Evolutionary conservation across 2,797 vertebrate genomes (phyloP).

Genomic region (Hephaestus fuliginosus): DNA sequence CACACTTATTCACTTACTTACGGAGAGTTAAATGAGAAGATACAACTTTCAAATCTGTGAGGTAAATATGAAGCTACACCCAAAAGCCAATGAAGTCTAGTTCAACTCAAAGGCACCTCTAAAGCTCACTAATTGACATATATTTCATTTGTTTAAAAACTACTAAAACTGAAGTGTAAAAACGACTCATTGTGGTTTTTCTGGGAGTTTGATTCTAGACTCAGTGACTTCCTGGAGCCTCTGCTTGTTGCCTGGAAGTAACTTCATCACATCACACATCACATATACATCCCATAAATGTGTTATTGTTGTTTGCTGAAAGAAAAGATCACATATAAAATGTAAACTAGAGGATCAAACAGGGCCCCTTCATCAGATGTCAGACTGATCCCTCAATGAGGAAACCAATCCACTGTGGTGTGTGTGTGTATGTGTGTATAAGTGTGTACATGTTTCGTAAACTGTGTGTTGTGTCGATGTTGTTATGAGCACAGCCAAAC

Average conservation of each 20-base stretch:
- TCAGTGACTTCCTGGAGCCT: not conserved
- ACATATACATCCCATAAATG: not conserved
- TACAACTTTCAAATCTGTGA: not conserved
- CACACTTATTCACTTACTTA: not conserved
- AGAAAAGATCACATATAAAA: not conserved
- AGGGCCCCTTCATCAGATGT: not conserved
- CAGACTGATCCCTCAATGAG: not conserved
- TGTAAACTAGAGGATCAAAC: not conserved
- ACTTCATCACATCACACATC: not conserved
- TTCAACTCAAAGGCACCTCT: not conserved
- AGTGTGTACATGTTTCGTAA: not conserved
- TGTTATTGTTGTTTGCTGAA: not conserved
- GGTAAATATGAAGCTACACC: not conserved
- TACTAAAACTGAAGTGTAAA: not conserved
- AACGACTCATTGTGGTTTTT: not conserved
- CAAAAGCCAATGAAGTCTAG: not conserved
- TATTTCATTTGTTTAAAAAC: not conserved
- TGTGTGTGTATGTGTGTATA: no score
- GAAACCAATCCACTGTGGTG: not conserved
- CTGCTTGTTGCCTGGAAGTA: not conserved
- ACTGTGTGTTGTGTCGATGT: slow-evolving; percentile 20
- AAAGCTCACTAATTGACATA: not conserved
- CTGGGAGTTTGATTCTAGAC: not conserved
- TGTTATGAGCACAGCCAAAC: slow-evolving; percentile 22
- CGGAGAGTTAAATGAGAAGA: not conserved